These are phyloP conservation scores for Blastobasis adustella DNA, from an alignment of 2,888 invertebrate genomes.

Conservation along the genomic window DNA sequence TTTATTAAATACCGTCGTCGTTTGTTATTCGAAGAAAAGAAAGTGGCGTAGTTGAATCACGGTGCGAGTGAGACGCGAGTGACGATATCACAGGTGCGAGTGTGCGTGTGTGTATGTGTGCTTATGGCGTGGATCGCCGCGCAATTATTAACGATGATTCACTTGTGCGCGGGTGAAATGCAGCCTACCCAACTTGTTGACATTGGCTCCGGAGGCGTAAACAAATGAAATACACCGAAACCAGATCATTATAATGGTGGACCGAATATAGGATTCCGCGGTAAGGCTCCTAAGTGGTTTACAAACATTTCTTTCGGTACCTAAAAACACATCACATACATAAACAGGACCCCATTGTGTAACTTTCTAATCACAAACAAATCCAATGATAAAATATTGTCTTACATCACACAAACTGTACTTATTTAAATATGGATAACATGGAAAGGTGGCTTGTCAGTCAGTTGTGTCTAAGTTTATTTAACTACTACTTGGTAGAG, in stretches of 20 bases:
- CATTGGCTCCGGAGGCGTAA: slow-evolving; percentile 64
- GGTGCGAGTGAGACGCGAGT: slow-evolving; percentile 46
- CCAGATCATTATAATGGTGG: slow-evolving; percentile 61
- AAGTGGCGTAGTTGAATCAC: slow-evolving; percentile 28
- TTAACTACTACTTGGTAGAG: too few species aligned
- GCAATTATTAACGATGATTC: slow-evolving; percentile 74
- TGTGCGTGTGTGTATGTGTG: slow-evolving; percentile 42
- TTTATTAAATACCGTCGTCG: slow-evolving; percentile 15
- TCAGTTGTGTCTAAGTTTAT: too few species aligned
- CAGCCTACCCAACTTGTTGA: slow-evolving; percentile 72
- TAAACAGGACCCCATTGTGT: too few species aligned
- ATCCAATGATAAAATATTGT: too few species aligned
- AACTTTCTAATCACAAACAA: too few species aligned
- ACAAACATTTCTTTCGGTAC: too few species aligned
- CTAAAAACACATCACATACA: too few species aligned
- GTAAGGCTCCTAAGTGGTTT: slow-evolving; percentile 31
- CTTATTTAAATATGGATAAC: too few species aligned
- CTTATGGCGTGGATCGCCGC: slow-evolving; percentile 69
- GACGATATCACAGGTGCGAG: slow-evolving; percentile 58
- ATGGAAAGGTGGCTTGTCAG: too few species aligned
- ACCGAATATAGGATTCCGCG: slow-evolving; percentile 56
- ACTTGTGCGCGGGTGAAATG: slow-evolving; percentile 73
- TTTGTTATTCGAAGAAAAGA: slow-evolving; percentile 22
- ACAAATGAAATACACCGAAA: slow-evolving; percentile 60
- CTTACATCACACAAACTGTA: too few species aligned